phyloP scores from a whole-genome alignment of 1,140 invertebrate genomes.

The Papilio machaon region DNA sequence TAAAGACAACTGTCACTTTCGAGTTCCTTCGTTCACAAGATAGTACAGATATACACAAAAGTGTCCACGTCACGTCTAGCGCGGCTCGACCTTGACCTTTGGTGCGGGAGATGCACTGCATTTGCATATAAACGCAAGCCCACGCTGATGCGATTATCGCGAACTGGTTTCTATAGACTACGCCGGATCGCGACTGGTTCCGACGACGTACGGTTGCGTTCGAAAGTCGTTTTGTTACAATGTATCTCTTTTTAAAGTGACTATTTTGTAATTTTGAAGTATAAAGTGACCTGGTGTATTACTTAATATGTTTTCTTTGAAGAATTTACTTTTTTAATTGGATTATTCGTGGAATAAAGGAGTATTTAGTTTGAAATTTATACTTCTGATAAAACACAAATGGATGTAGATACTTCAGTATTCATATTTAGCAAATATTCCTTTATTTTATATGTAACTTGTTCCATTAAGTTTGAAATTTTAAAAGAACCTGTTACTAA shows the following conservation, averaged over 20 bases:
- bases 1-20: neutral
- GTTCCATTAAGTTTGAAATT: no score
- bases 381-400: no score
- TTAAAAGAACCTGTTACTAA: no score
- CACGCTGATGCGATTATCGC: constrained; percentile 55
- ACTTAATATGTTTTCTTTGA: neutral
- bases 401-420: no score
- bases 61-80: constrained; percentile 46
- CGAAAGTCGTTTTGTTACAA: constrained; percentile 40
- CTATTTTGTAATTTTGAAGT: constrained; percentile 24
- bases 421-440: no score
- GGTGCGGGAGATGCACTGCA: constrained; percentile 66
- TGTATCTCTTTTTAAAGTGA: constrained; percentile 22
- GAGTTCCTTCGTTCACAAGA: neutral
- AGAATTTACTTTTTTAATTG: no score
- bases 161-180: constrained; percentile 56
- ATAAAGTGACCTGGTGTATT: neutral
- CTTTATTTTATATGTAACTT: no score
- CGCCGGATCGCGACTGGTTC: constrained; percentile 59
- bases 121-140: constrained; percentile 73
- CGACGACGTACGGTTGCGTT: constrained; percentile 47
- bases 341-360: no score
- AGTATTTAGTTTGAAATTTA: no score
- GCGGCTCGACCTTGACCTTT: constrained; percentile 71
- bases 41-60: constrained; percentile 49